phyloP scores from a whole-genome alignment of 2,888 invertebrate genomes.

The Gonocerus acuteangulatus region DNA sequence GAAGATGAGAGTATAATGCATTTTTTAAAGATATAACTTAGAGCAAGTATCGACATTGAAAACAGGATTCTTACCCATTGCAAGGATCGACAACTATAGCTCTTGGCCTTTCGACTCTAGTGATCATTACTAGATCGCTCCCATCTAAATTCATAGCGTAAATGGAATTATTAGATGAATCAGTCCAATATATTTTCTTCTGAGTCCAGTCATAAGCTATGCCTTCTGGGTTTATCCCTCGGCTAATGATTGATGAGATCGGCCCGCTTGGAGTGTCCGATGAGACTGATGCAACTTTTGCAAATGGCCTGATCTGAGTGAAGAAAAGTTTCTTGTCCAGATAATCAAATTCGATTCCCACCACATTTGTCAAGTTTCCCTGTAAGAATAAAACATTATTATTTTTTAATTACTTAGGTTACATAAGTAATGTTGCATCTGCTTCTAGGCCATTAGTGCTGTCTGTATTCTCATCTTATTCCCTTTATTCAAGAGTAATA shows the following conservation, averaged over 20 bases:
- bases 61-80: conserved; percentile 55
- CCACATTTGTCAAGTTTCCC: conserved; percentile 81
- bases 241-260: conserved; percentile 60
- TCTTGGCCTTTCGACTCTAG: conserved; percentile 83
- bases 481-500: too few relatives aligned
- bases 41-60: background rate
- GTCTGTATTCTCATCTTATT: too few relatives aligned
- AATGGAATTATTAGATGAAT: conserved; percentile 87
- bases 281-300: conserved; percentile 74
- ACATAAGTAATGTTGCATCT: too few relatives aligned
- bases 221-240: conserved; percentile 85
- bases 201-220: conserved; percentile 97
- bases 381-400: conserved; percentile 36
- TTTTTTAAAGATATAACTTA: background rate
- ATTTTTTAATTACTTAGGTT: too few relatives aligned
- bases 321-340: conserved; percentile 79
- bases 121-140: conserved; percentile 79
- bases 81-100: conserved; percentile 96
- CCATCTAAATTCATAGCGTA: conserved; percentile 91
- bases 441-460: too few relatives aligned
- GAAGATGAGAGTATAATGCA: background rate
- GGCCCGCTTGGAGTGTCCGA: conserved; percentile 58
- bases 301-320: conserved; percentile 87
- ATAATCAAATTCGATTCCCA: conserved; percentile 92
- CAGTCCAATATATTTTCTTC: conserved; percentile 96